A percentile compares a stretch with the other conserved stretches of the same genome.
Conservation (phyloP, 2,888 invertebrate genomes). For the Cistogaster globosa region DNA sequence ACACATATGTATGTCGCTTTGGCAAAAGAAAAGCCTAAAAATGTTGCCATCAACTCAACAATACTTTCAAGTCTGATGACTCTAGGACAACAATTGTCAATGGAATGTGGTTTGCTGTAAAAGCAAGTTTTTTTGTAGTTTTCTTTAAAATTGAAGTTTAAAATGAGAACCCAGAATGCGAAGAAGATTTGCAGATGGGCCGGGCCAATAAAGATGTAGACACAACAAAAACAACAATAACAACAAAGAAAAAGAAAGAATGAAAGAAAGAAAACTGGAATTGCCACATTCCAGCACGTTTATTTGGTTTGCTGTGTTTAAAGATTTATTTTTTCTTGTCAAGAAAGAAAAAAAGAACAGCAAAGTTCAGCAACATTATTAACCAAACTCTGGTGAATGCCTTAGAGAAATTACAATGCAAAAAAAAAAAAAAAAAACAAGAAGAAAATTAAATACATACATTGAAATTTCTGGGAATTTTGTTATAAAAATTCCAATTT, state of each 20-base stretch:
- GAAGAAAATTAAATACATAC: neutral
- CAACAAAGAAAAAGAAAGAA: neutral
- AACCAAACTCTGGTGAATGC: constrained; percentile 45
- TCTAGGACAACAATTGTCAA: constrained; percentile 25
- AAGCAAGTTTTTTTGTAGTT: constrained; percentile 38
- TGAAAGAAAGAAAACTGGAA: constrained; percentile 57
- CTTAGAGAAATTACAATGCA: constrained; percentile 41
- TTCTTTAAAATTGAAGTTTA: constrained; percentile 26
- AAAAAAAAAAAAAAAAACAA: neutral
- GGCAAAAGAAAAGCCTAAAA: constrained; percentile 12
- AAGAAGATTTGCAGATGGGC: constrained; percentile 34
- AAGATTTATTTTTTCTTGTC: constrained; percentile 22
- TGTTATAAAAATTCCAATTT: constrained; percentile 19
- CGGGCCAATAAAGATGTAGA: constrained; percentile 58
- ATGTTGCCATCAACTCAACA: constrained; percentile 1
- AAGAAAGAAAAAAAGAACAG: constrained; percentile 10
- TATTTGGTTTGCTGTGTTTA: constrained; percentile 28
- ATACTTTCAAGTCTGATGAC: constrained; percentile 27
- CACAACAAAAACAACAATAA: neutral
- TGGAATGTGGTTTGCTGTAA: constrained; percentile 45
- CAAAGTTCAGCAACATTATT: constrained; percentile 39
- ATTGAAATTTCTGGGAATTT: constrained; percentile 51
- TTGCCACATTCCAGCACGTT: constrained; percentile 69
- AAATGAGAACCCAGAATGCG: constrained; percentile 26
- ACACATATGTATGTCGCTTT: neutral